Conservation (phyloP, 64 coral and sea anemone genomes). For the Montipora capricornis region DNA sequence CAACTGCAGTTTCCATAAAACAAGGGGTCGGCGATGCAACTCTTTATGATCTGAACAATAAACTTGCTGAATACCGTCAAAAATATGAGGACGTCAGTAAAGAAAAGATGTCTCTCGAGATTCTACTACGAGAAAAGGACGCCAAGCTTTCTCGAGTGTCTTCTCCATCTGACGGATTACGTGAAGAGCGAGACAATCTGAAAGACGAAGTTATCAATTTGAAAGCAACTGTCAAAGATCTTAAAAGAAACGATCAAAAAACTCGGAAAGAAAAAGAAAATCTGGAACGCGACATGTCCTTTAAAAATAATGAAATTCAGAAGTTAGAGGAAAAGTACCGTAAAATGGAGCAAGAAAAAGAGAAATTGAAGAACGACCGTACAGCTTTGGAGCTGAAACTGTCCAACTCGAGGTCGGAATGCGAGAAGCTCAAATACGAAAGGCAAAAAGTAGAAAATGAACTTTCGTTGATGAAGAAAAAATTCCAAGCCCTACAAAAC, state of each 20-base stretch:
- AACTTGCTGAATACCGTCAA: constrained; percentile 74
- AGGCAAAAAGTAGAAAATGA: constrained; percentile 80
- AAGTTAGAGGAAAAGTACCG: constrained; percentile 78
- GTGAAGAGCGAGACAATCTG: constrained; percentile 77
- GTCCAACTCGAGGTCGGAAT: constrained; percentile 71
- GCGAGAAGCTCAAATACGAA: constrained; percentile 82
- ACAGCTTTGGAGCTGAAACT: constrained; percentile 57
- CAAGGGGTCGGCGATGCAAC: constrained; percentile 30
- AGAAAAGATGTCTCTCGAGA: constrained; percentile 71
- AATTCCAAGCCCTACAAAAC: constrained; percentile 70
- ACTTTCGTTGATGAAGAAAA: constrained; percentile 72
- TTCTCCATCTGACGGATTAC: constrained; percentile 60
- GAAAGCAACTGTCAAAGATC: constrained; percentile 63
- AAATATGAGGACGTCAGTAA: constrained; percentile 73
- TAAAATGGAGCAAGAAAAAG: constrained; percentile 73
- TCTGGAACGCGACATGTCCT: constrained; percentile 69
- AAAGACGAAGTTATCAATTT: constrained; percentile 83
- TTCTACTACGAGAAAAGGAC: constrained; percentile 79
- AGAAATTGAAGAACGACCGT: constrained; percentile 68
- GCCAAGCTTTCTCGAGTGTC: constrained; percentile 69
- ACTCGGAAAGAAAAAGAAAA: constrained; percentile 84
- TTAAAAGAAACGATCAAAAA: constrained; percentile 64
- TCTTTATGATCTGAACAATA: constrained; percentile 72
- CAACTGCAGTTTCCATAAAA: not conserved
- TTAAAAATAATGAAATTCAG: constrained; percentile 67